Conservation (phyloP, 2,113 vertebrate genomes). For the Clarias macrocephalus region DNA sequence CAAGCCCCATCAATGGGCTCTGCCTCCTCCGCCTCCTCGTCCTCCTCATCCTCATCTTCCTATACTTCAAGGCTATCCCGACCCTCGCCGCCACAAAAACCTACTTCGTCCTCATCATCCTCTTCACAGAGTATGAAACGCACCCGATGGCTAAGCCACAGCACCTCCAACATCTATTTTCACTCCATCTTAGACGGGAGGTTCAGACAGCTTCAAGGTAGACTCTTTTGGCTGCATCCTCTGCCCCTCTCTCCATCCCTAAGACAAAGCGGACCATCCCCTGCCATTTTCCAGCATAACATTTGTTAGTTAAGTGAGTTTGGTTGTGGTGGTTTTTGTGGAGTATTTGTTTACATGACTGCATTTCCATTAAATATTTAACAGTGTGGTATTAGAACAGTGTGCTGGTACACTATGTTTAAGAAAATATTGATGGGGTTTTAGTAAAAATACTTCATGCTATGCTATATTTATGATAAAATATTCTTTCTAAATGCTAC, state of each 20-base stretch:
- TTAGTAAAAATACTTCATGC: neutral
- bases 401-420: neutral
- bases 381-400: slow-evolving; percentile 29
- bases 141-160: slow-evolving; percentile 74
- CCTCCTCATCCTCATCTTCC: slow-evolving; percentile 54
- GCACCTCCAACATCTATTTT: slow-evolving; percentile 76
- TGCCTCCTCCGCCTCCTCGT: slow-evolving; percentile 40
- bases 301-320: slow-evolving; percentile 33
- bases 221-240: slow-evolving; percentile 14
- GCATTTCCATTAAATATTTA: slow-evolving; percentile 66
- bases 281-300: slow-evolving; percentile 49
- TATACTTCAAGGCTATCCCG: slow-evolving; percentile 58
- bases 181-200: slow-evolving; percentile 77
- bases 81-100: slow-evolving; percentile 46
- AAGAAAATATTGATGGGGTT: neutral
- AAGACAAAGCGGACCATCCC: slow-evolving; percentile 43
- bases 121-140: slow-evolving; percentile 69
- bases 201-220: slow-evolving; percentile 81
- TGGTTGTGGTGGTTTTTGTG: slow-evolving; percentile 40
- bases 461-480: neutral
- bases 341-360: slow-evolving; percentile 38
- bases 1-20: slow-evolving; percentile 41
- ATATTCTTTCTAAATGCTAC: neutral
- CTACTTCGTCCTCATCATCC: slow-evolving; percentile 60
- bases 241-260: slow-evolving; percentile 29